Evolutionary conservation across 2,888 invertebrate genomes (phyloP).

Genomic region (Patella depressa): DNA sequence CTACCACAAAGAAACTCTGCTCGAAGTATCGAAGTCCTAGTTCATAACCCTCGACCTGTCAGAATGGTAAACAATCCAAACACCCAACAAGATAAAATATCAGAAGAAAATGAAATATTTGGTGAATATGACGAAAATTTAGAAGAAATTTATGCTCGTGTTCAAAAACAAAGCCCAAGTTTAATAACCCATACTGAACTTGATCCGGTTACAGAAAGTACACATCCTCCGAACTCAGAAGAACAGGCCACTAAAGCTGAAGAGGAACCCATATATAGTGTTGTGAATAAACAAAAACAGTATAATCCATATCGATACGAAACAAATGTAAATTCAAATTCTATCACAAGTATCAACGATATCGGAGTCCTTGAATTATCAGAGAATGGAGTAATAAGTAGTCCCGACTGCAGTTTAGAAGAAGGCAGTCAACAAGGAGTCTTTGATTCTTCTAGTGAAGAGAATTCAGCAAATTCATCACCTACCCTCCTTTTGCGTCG

Average conservation of each 20-base stretch:
- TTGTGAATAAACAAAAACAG: slow-evolving; percentile 35
- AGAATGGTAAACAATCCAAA: not conserved
- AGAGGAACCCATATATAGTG: slow-evolving; percentile 31
- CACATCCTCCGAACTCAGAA: not conserved
- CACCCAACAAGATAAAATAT: slow-evolving; percentile 18
- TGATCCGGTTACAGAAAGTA: not conserved
- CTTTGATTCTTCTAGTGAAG: not conserved
- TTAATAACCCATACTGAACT: not conserved
- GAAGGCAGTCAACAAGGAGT: not conserved
- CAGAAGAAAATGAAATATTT: slow-evolving; percentile 25
- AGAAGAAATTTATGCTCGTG: slow-evolving; percentile 13
- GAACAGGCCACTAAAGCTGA: not conserved
- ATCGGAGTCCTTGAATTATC: slow-evolving; percentile 20
- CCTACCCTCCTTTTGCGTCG: not conserved
- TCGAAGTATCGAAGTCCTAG: slow-evolving; percentile 63
- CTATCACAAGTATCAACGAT: slow-evolving; percentile 45
- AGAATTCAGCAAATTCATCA: not conserved
- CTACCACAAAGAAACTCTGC: slow-evolving; percentile 47
- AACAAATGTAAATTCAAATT: slow-evolving; percentile 44
- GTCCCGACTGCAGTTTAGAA: not conserved
- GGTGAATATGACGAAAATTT: slow-evolving; percentile 1
- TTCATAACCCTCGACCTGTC: slow-evolving; percentile 35
- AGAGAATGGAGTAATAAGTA: not conserved
- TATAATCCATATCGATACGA: slow-evolving; percentile 12
- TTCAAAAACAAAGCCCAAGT: slow-evolving; percentile 7